Conservation (phyloP, 2,797 vertebrate genomes). For the Acanthis flammea region DNA sequence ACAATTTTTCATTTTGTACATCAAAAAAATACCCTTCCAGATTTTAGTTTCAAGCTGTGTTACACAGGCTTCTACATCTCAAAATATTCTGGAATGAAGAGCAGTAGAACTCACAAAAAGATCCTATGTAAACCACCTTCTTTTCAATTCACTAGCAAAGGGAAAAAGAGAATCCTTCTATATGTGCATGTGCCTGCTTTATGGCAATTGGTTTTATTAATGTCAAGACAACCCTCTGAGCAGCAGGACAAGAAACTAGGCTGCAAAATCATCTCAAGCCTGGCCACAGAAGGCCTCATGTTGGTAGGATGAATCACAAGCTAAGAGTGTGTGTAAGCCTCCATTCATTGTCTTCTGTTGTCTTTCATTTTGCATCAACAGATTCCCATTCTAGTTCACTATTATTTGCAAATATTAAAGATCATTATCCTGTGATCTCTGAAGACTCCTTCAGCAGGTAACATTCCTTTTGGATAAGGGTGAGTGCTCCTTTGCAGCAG, state of each 20-base stretch:
- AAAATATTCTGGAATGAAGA: background rate
- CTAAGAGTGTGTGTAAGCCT: background rate
- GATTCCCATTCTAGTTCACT: background rate
- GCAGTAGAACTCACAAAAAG: background rate
- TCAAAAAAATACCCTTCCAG: background rate
- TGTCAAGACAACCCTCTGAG: background rate
- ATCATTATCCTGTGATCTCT: background rate
- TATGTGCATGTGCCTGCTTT: background rate
- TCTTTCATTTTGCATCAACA: background rate
- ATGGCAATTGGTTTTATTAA: background rate
- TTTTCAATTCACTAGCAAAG: background rate
- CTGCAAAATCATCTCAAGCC: background rate
- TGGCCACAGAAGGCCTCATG: background rate
- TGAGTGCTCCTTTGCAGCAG: rapidly evolving
- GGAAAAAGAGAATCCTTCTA: background rate
- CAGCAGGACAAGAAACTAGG: background rate
- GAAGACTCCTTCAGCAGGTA: background rate
- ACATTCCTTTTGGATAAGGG: background rate
- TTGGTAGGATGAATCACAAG: background rate
- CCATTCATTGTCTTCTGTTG: background rate
- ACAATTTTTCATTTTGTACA: background rate
- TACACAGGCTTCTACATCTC: background rate
- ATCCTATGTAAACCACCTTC: background rate
- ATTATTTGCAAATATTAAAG: background rate
- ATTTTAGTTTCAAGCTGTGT: background rate